These are phyloP conservation scores for Axea sp. DNA, from an alignment of 2,888 invertebrate genomes.

Conservation along the genomic window DNA sequence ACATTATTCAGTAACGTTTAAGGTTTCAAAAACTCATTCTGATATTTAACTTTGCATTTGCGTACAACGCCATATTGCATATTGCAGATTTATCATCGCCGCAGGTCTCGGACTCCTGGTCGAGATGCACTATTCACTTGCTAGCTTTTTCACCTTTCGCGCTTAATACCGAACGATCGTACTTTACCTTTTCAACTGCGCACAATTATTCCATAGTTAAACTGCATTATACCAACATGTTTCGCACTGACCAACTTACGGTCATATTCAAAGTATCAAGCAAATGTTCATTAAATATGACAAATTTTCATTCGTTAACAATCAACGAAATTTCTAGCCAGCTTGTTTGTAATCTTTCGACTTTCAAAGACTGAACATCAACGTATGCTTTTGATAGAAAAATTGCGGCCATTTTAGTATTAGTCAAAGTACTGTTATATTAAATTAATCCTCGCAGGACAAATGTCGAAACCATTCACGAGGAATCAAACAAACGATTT, in stretches of 20 bases:
- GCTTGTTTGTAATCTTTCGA: slow-evolving; percentile 8
- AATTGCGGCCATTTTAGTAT: slow-evolving; percentile 4
- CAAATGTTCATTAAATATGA: slow-evolving; percentile 28
- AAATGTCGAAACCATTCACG: background rate
- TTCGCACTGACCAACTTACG: slow-evolving; percentile 33
- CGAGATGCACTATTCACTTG: slow-evolving; percentile 34
- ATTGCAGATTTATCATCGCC: slow-evolving; percentile 46
- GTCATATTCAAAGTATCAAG: slow-evolving; percentile 13
- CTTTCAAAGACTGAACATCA: slow-evolving; percentile 15
- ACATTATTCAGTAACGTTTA: no score
- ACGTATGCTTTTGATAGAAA: slow-evolving; percentile 8
- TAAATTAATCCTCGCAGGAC: no score
- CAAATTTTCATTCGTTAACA: slow-evolving; percentile 25
- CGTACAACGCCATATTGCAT: slow-evolving; percentile 23
- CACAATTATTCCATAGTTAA: slow-evolving; percentile 37
- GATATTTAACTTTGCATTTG: no score
- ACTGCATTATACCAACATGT: slow-evolving; percentile 9
- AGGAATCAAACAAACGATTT: no score
- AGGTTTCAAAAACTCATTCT: no score
- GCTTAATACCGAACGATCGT: slow-evolving; percentile 38
- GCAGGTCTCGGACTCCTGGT: slow-evolving; percentile 38
- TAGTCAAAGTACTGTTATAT: slow-evolving; percentile 14
- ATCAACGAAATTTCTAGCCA: slow-evolving; percentile 13
- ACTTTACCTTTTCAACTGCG: slow-evolving; percentile 21
- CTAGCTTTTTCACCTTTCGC: slow-evolving; percentile 36